Conservation (phyloP, 2,888 invertebrate genomes). For the Clunio marinus region DNA sequence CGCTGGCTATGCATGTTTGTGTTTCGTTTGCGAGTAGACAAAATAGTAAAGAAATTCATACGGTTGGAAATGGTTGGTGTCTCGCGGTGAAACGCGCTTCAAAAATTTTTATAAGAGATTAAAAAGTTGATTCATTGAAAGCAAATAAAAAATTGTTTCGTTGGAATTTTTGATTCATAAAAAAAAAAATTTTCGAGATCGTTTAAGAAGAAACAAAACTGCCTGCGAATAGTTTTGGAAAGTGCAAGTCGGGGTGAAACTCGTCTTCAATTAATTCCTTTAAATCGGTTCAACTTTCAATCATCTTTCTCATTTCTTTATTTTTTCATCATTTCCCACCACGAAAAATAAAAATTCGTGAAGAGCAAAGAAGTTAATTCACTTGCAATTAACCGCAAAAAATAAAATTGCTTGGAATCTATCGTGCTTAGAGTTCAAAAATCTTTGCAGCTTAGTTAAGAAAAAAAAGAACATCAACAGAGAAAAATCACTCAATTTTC, state of each 20-base stretch:
- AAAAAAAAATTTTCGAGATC: conserved; percentile 11
- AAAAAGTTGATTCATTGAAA: conserved; percentile 29
- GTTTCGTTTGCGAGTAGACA: conserved; percentile 26
- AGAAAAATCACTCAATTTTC: neutral
- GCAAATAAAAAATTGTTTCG: neutral
- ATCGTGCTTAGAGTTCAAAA: neutral
- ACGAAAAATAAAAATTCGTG: too few species aligned
- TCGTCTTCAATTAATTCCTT: too few species aligned
- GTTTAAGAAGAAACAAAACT: neutral
- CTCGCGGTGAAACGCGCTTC: conserved; percentile 15
- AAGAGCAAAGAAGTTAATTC: too few species aligned
- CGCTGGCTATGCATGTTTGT: too few species aligned
- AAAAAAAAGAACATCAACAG: neutral
- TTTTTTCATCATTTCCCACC: too few species aligned
- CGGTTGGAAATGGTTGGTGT: conserved; percentile 32
- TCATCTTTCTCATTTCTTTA: too few species aligned
- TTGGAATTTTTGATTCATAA: conserved; percentile 32
- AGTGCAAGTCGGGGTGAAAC: conserved; percentile 26
- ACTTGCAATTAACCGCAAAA: too few species aligned
- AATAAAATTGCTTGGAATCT: too few species aligned
- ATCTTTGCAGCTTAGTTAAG: neutral
- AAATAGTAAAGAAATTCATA: conserved; percentile 38
- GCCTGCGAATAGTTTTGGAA: conserved; percentile 1
- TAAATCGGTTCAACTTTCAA: too few species aligned
- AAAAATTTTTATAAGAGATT: neutral